Base-by-base conservation (phyloP, 2,888 invertebrate species). In the Cerastis rubricosa region DNA sequence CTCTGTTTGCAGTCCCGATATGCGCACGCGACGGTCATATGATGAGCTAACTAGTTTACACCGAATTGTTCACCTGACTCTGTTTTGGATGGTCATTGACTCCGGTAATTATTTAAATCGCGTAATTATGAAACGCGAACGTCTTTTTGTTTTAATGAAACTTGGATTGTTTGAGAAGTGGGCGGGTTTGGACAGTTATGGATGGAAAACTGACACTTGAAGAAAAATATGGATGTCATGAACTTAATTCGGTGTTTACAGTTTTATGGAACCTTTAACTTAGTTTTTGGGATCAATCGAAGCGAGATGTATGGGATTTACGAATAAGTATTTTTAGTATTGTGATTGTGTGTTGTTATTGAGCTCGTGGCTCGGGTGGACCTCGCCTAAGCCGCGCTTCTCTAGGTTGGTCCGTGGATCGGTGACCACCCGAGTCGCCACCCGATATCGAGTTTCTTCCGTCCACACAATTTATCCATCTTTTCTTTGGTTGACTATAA, bases 1-100 rank as follows among this genome's bases (percentile, higher is more conserved):
- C 84, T 89, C 92, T 94, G 94, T 94, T 95, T 94, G 93, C 91
- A 86, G 88, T 90, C 85, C 77, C 85, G 90, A 92, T 90, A 90
- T 87, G 91, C 90, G 93, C 95, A 95, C 95, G 95, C 95, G 94
- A 89, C 92, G 89, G 89, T 87, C 91, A 93, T 94, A 94, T 95
- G 95, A 93, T 92, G 87, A 88, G 83, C 87, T 72, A 85, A 88
- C 87, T 87, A 88, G 90, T 88, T 89, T 84, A 85, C 80, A 76
- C 84, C 67, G 81, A 85, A 80, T 80, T 69, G 71, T 80, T 84
- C 89, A 90, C 90, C 90, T 91, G 91, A 86, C 84, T 81, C 57
- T 81, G 69, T 76, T 83, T 85, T 82, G 64, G 51, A 71, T 88
- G 86, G 88, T 82, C 88, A 85, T 85, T 89, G 88, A 90, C 88